phyloP scores from a whole-genome alignment of 2,113 vertebrate genomes.

The Pseudopodoces humilis region DNA sequence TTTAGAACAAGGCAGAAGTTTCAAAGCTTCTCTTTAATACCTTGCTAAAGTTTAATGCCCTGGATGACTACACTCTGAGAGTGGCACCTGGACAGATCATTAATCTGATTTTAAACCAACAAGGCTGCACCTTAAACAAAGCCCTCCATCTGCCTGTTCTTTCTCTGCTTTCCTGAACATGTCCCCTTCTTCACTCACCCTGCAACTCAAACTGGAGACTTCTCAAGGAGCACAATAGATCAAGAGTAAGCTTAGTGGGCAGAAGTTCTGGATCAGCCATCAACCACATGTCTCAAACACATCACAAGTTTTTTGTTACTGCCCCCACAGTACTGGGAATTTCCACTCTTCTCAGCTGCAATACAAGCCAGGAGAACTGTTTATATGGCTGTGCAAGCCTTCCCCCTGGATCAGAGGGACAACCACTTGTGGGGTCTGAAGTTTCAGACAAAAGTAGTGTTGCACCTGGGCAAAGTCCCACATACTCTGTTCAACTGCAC shows the following conservation, averaged over 20 bases:
- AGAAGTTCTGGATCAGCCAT: background rate
- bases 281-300: background rate
- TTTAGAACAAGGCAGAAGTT: background rate
- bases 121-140: background rate
- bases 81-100: background rate
- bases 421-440: background rate
- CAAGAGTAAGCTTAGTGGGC: background rate
- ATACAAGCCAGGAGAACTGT: background rate
- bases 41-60: background rate
- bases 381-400: background rate
- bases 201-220: background rate
- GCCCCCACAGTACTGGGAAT: background rate
- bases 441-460: background rate
- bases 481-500: conserved; percentile 1
- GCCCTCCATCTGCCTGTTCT: background rate
- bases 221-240: background rate
- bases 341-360: background rate
- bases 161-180: background rate
- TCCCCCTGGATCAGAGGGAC: background rate
- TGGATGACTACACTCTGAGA: background rate
- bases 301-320: background rate
- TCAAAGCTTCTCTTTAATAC: background rate
- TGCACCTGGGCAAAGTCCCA: conserved; percentile 9
- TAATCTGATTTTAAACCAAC: background rate
- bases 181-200: background rate